These are phyloP conservation scores for Ptilodon capucinus DNA, from an alignment of 2,888 invertebrate species.

Conservation along the genomic window DNA sequence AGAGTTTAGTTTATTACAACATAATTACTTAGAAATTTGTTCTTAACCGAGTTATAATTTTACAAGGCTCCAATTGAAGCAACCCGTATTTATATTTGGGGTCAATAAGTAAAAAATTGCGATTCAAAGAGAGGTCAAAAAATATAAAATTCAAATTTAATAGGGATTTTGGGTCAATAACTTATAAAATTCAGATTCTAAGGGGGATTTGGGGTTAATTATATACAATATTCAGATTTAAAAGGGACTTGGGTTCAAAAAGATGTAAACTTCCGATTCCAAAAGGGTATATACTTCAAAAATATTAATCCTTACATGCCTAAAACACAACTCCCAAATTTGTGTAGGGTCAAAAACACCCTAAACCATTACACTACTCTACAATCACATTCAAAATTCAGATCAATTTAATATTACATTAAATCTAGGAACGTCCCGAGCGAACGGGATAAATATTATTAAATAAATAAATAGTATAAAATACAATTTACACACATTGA, in stretches of 20 bases:
- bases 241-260: no score
- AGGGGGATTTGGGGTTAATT: neutral
- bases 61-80: constrained; percentile 9
- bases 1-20: constrained; percentile 6
- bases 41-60: constrained; percentile 16
- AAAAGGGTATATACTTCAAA: neutral
- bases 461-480: constrained; percentile 18
- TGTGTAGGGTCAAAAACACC: neutral
- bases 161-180: no score
- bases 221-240: no score
- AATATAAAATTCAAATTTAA: no score
- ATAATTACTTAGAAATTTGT: constrained; percentile 29
- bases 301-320: neutral
- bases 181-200: no score
- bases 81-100: neutral
- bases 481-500: constrained; percentile 18
- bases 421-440: constrained; percentile 25
- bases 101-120: neutral
- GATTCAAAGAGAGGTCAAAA: no score
- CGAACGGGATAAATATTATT: constrained; percentile 4
- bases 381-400: constrained; percentile 2
- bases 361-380: neutral
- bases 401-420: constrained; percentile 16
- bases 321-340: neutral
- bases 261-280: no score